Evolutionary conservation across 1,140 invertebrate genomes (phyloP), one percentile per base, ranked within the genome.

Genomic region (Planococcus citri): DNA sequence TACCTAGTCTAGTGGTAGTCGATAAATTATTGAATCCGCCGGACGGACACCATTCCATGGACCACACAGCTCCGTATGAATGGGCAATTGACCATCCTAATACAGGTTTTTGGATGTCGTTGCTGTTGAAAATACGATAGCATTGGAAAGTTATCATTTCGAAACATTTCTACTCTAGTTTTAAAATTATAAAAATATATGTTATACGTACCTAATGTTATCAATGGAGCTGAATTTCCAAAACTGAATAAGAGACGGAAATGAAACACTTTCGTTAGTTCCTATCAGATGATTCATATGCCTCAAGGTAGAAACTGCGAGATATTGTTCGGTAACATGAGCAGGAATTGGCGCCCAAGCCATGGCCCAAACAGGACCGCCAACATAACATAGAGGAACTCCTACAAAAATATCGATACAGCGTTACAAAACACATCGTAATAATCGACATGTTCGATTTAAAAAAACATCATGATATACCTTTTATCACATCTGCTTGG

Each of bases 41-140:
- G 0, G 86, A 88, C 14, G 88, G 88, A 78, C 89, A 90, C 87
- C 88, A 91, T 74, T 84, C 83, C 75, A 90, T 78, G 37, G 82
- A 79, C 85, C 86, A 88, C 14, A 88, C 77, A 9, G 82, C 82
- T n/a, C 88, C 88, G 73, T 78, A 80, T 21, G 86, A 79, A 74
- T 88, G 85, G 27, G 80, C 81, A 67, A 90, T 76, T 12, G 71
- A 72, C 29, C 72, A 68, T 8, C 68, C 57, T 69, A 74, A 69
- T 51, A 33, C 21, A 22, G 64, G 29, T 1, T 27, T 33, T 69
- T 38, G 25, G 10, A 67, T 51, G 29, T 20, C 64, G 21, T 72
- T 58, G 25, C 21, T 72, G n/a, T n/a, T 27, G 37, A 51, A 17
- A 51, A 27, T 33, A 57, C n/a, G n/a, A n/a, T n/a, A n/a, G n/a